Evolutionary conservation across 2,888 invertebrate species (phyloP).

Genomic region (Anoncus sp.): DNA sequence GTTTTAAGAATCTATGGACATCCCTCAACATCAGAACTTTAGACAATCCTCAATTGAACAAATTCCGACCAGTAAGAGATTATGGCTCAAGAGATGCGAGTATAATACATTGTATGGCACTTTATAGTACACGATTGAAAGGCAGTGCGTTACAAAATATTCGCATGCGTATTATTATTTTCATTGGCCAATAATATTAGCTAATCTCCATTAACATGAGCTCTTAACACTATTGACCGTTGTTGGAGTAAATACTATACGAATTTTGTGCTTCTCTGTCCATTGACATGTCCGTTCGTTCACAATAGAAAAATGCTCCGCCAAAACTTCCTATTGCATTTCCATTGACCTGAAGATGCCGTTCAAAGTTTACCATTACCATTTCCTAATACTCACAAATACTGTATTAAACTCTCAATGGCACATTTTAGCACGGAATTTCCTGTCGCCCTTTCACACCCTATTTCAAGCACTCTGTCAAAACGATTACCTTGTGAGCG

Average conservation of each 20-base stretch:
- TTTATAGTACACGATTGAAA: too few species aligned
- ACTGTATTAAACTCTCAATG: background rate
- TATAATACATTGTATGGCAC: too few species aligned
- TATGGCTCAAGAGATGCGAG: too few species aligned
- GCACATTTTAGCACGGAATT: conserved; percentile 1
- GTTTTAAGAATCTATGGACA: too few species aligned
- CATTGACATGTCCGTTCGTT: background rate
- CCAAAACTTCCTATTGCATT: background rate
- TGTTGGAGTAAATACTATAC: background rate
- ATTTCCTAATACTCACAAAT: background rate
- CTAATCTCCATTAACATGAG: too few species aligned
- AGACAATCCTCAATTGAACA: too few species aligned
- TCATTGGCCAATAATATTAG: too few species aligned
- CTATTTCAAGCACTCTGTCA: background rate
- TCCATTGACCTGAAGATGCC: background rate
- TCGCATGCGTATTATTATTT: too few species aligned
- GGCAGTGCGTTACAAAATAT: too few species aligned
- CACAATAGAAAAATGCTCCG: background rate
- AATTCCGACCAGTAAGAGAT: too few species aligned
- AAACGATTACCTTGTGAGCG: conserved; percentile 12
- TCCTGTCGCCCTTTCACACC: background rate
- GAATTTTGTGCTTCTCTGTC: background rate
- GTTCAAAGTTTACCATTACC: background rate
- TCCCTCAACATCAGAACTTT: too few species aligned
- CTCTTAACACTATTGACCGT: too few species aligned